Percentiles rank a stretch among this genome's conserved stretches.
Evolutionary conservation across 2,113 vertebrate species (phyloP).

Genomic region (Chloropsis cyanopogon): DNA sequence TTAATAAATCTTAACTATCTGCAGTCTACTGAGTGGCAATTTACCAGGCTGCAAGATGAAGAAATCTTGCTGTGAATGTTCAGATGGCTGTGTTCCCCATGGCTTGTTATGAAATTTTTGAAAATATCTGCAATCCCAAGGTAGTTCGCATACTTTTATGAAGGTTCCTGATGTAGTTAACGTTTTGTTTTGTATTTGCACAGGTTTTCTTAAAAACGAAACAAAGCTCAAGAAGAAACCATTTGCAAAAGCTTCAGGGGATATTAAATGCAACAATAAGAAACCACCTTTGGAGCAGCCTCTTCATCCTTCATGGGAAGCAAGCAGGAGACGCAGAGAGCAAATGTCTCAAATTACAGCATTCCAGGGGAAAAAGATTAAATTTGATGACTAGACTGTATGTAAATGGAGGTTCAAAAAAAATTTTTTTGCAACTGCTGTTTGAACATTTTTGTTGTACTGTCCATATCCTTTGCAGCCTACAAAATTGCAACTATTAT

Average conservation of each 20-base stretch:
- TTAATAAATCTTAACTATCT: neutral
- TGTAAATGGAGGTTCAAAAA: neutral
- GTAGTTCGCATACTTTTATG: neutral
- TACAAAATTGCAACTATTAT: neutral
- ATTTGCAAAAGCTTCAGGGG: slow-evolving; percentile 17
- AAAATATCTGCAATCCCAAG: neutral
- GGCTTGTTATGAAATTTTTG: neutral
- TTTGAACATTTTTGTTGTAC: neutral
- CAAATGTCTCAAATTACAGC: slow-evolving; percentile 86
- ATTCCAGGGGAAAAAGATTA: slow-evolving; percentile 96
- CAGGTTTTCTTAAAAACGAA: slow-evolving; percentile 66
- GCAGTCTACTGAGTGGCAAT: neutral
- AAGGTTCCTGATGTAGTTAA: neutral
- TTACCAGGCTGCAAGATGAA: neutral
- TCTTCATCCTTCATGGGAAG: slow-evolving; percentile 98
- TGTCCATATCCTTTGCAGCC: neutral
- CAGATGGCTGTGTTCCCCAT: neutral
- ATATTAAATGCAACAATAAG: neutral
- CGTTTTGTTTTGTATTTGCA: neutral
- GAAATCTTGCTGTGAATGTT: neutral
- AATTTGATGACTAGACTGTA: slow-evolving; percentile 81
- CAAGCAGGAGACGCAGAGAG: slow-evolving; percentile 88
- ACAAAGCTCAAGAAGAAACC: slow-evolving; percentile 29
- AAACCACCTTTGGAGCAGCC: slow-evolving; percentile 67
- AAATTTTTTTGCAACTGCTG: neutral